Base-by-base conservation (phyloP, 2,888 invertebrate genomes). In the Platycnemis pennipes region DNA sequence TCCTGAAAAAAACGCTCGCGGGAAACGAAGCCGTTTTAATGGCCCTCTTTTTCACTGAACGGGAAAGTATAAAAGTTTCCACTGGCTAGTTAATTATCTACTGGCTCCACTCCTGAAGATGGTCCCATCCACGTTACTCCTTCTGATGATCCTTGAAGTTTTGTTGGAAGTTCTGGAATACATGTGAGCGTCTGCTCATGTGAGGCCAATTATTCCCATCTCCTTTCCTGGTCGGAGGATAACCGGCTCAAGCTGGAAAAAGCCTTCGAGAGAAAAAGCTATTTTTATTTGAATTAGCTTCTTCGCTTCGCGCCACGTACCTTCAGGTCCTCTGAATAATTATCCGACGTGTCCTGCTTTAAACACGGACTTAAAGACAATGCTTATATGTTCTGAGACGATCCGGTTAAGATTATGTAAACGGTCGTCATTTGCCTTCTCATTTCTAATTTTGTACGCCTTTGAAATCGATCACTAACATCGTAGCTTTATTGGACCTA, bases 191-290 rank as follows among this genome's bases (percentile, higher is more conserved):
- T 77, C 77, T 37, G 31, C 77, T 77, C 77, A 77, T 37, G 77
- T 31, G 77, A 77, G 77, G 77, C 77, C 77, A 77, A 77, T 77
- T 77, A 77, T 77, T 77, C 77, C 37, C 77, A 77, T 37, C 77
- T 77, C 77, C 77, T 77, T 77, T 77, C 77, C 77, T 77, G 77
- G 77, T 77, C 37, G 37, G 77, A 77, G 77, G 37, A 77, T 77
- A 77, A 77, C 77, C 77, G 77, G 77, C 77, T 77, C 37, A 11
- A 77, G 37, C 77, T 77, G 77, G 77, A 77, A 77, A 77, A 77
- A 77, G 77, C 77, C 77, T 77, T 77, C 77, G 77, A 31, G 77
- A 63, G 63, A 8, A 11, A 37, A 77, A 26, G 77, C 77, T 77
- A 77, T 77, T 77, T 77, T 77, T 77, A 77, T 77, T 77, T 37